Conservation (phyloP, 1,140 invertebrate species). For the Cydia amplana region DNA sequence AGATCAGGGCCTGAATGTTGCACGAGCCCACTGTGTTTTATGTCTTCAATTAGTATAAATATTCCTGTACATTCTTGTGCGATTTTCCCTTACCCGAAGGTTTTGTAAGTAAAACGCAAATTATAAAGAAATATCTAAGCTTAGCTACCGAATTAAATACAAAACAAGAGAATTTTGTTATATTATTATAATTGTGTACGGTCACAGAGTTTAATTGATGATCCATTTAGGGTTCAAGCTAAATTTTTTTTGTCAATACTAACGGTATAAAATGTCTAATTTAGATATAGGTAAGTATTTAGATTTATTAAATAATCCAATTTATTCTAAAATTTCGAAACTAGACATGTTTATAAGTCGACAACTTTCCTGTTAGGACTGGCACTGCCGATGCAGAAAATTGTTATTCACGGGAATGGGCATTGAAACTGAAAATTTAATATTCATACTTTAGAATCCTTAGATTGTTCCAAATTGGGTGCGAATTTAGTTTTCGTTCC, state of each 20-base stretch:
- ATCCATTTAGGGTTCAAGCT: too few relatives aligned
- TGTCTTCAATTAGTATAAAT: constrained; percentile 39
- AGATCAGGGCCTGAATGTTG: constrained; percentile 39
- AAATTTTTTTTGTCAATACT: too few relatives aligned
- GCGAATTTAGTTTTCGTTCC: background rate
- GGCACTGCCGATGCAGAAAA: background rate
- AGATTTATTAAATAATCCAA: background rate
- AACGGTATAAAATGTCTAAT: too few relatives aligned
- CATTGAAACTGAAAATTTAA: background rate
- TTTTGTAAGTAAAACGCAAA: too few relatives aligned
- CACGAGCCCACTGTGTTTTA: constrained; percentile 41
- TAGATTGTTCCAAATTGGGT: background rate
- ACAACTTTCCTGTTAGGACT: background rate
- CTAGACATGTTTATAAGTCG: background rate
- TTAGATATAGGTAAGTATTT: too few relatives aligned
- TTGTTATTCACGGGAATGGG: background rate
- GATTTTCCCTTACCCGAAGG: background rate
- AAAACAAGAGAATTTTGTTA: too few relatives aligned
- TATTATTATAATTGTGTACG: too few relatives aligned
- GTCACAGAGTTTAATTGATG: too few relatives aligned
- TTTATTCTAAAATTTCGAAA: background rate
- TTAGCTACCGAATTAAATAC: background rate
- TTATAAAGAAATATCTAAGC: too few relatives aligned
- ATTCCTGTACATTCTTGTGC: background rate
- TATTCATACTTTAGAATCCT: background rate